Conservation (phyloP, 2,113 vertebrate genomes). For the Noctilio leporinus region DNA sequence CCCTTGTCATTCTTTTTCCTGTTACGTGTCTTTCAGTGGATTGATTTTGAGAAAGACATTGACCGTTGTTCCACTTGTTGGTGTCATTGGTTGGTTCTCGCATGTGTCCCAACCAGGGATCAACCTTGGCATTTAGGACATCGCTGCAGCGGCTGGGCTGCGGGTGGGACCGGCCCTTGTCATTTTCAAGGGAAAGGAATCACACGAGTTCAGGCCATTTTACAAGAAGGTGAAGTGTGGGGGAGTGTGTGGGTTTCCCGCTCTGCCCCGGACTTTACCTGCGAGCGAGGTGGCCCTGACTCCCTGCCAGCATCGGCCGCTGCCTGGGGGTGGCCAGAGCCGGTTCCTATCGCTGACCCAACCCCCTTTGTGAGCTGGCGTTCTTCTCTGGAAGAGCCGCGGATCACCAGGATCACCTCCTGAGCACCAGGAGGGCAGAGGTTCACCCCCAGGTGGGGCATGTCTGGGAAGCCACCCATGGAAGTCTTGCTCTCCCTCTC, state of each 20-base stretch:
- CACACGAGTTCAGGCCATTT: background rate
- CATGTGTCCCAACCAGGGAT: background rate
- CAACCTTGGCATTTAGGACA: background rate
- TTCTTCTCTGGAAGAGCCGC: too few relatives aligned
- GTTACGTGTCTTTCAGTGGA: too few relatives aligned
- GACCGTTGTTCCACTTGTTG: too few relatives aligned
- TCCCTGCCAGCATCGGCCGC: background rate
- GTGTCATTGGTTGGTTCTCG: too few relatives aligned
- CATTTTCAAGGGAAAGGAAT: background rate
- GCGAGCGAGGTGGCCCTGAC: too few relatives aligned
- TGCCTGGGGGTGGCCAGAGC: background rate
- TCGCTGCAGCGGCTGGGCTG: too few relatives aligned
- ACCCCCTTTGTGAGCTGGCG: background rate
- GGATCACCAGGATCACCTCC: too few relatives aligned
- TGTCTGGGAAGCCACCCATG: too few relatives aligned
- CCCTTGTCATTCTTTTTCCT: background rate
- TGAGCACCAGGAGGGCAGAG: too few relatives aligned
- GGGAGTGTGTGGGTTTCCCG: background rate
- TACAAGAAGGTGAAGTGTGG: background rate
- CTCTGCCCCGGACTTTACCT: background rate
- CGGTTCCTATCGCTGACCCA: fast-evolving
- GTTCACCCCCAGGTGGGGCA: too few relatives aligned
- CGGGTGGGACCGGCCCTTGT: background rate
- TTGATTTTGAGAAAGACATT: background rate
- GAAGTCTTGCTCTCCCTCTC: too few relatives aligned